These are phyloP conservation scores for Condylostylus longicornis DNA, from an alignment of 1,140 invertebrate genomes.

Conservation along the genomic window DNA sequence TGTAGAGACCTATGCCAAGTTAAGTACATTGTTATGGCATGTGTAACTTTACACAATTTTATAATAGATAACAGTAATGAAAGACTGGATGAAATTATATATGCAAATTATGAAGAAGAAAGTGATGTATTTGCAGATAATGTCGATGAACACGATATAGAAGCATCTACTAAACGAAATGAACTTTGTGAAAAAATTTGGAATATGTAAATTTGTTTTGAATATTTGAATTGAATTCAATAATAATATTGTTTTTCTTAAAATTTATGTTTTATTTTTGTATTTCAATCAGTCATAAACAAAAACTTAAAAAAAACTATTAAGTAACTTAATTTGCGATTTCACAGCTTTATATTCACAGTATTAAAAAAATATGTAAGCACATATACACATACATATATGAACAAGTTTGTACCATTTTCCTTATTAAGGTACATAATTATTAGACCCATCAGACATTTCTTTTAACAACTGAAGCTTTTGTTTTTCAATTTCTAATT, in stretches of 20 bases:
- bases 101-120: not conserved
- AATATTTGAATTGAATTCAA: not conserved
- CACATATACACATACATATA: not conserved
- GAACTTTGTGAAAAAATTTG: not conserved
- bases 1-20: not conserved
- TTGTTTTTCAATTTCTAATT: not conserved
- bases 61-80: not conserved
- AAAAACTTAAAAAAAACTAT: not conserved
- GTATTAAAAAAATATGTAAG: not conserved
- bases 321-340: not conserved
- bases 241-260: too few species aligned
- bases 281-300: not conserved
- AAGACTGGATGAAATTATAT: not conserved
- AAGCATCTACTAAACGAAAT: not conserved
- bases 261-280: too few species aligned
- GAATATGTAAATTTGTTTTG: not conserved
- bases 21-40: not conserved
- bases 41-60: not conserved
- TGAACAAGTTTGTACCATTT: not conserved
- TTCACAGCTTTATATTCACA: not conserved
- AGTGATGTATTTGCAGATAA: not conserved
- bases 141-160: not conserved
- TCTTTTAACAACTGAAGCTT: not conserved
- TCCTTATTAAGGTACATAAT: too few species aligned
- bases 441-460: not conserved